Conservation (phyloP, 2,888 invertebrate genomes). For the Amitus sp. region DNA sequence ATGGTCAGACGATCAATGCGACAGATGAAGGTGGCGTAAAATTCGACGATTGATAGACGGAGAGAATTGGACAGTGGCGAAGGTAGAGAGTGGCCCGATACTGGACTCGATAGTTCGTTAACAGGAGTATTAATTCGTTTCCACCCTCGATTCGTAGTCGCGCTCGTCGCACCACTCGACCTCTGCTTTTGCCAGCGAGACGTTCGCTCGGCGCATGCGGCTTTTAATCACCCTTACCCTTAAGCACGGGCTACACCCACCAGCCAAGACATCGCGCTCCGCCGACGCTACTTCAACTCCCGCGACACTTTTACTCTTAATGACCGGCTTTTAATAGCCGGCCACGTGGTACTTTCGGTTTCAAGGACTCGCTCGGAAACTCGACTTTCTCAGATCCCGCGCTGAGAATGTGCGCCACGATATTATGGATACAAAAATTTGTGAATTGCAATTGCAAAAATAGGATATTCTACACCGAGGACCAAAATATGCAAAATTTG, state of each 20-base stretch:
- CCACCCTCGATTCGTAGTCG: slow-evolving; percentile 50
- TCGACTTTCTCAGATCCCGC: not conserved
- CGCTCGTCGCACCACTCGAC: slow-evolving; percentile 15
- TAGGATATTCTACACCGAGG: too few species aligned
- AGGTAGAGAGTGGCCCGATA: slow-evolving; percentile 51
- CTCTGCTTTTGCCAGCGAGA: slow-evolving; percentile 52
- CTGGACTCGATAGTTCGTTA: slow-evolving; percentile 64
- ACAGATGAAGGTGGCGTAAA: slow-evolving; percentile 2
- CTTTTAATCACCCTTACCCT: slow-evolving; percentile 49
- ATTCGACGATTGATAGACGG: slow-evolving; percentile 28
- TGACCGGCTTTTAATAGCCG: slow-evolving; percentile 1
- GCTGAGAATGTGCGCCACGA: too few species aligned
- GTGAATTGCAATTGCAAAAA: too few species aligned
- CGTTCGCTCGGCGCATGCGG: slow-evolving; percentile 54
- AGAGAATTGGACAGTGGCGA: slow-evolving; percentile 29
- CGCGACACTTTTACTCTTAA: slow-evolving; percentile 18
- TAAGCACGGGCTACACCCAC: slow-evolving; percentile 22
- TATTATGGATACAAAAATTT: too few species aligned
- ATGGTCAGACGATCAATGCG: slow-evolving; percentile 18
- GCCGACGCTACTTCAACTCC: slow-evolving; percentile 17
- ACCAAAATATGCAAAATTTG: too few species aligned
- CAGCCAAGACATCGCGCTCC: slow-evolving; percentile 23
- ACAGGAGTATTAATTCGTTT: slow-evolving; percentile 65
- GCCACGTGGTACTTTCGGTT: not conserved
- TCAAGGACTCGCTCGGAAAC: not conserved